Base-by-base conservation (phyloP, 2,113 vertebrate species). In the Sciurus niger region DNA sequence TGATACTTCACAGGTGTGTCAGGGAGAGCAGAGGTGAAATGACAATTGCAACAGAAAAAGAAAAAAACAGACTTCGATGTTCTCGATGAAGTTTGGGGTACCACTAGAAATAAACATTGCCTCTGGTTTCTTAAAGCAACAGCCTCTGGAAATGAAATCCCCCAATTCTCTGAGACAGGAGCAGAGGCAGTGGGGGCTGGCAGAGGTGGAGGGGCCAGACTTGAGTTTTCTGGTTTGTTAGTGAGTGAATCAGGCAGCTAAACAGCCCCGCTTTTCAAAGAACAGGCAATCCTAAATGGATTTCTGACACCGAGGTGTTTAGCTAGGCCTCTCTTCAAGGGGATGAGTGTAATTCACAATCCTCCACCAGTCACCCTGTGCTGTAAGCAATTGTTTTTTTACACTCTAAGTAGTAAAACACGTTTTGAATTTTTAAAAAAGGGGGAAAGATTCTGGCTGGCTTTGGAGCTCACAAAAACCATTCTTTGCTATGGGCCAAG, bases 261-360 rank as follows among this genome's bases (percentile, higher is more conserved):
- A 98, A 98, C 89, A 96, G 96, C 63, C 95, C 97, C 98, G 96
- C 92, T 98, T 98, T 98, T 97, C 98, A 98, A 98, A 98, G 96
- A 97, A 93, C 97, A 97, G 92, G 92, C 97, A 96, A 96, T 96
- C 79, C 94, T 73, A 96, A 97, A 84, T 3, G 24, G 94, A 95
- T 97, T 93, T 97, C 73, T 94, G 97, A 98, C 72, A 22, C 80
- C 13, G 94, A 97, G 83, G 90, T 96, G 96, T 97, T 96, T 46
- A 98, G 97, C 97, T 96, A 79, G 90, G 68, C 72, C 24, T 65
- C 96, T 95, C 34, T 1, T 97, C 34, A 3, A 37, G 2, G 82
- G 70, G 94, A 92, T 92, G 97, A 95, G 91, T 96, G 96, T 76
- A 92, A 97, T 98, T 97, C 96, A 93, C 89, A 94, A 90, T 92